These are phyloP conservation scores for Leucophora obtusa DNA, from an alignment of 2,888 invertebrate genomes.

Conservation along the genomic window DNA sequence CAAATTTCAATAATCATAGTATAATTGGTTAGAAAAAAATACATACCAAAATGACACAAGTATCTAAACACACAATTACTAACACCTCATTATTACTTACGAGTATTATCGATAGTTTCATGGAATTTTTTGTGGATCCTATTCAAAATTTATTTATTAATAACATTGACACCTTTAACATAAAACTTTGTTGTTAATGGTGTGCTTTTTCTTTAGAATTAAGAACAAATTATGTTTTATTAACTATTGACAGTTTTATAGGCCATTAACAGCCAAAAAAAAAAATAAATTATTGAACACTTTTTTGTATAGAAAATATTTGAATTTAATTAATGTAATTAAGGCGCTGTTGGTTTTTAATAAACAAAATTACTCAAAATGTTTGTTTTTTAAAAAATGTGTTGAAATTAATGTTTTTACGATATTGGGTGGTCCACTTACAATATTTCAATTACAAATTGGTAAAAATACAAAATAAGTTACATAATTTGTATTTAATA, in stretches of 20 bases:
- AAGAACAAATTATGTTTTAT: background rate
- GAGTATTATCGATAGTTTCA: background rate
- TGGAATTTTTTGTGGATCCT: background rate
- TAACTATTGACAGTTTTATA: slow-evolving; percentile 15
- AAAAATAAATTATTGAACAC: background rate
- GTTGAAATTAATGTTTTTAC: no score
- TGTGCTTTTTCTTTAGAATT: background rate
- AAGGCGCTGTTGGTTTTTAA: background rate
- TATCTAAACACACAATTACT: slow-evolving; percentile 29
- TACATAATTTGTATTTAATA: no score
- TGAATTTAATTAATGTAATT: background rate
- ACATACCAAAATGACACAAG: slow-evolving; percentile 13
- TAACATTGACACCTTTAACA: slow-evolving; percentile 26
- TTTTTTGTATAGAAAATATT: background rate
- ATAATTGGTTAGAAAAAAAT: background rate
- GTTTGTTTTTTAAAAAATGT: background rate
- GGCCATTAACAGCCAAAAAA: background rate
- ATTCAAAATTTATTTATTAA: background rate
- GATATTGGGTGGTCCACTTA: no score
- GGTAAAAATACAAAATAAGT: no score
- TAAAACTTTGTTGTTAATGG: background rate
- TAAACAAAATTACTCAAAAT: background rate
- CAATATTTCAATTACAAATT: no score
- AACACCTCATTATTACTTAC: slow-evolving; percentile 36
- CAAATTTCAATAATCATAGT: slow-evolving; percentile 7